Percentiles rank a stretch among this genome's conserved stretches.
phyloP scores from a whole-genome alignment of 1,140 invertebrate species.

The Euwallacea similis region DNA sequence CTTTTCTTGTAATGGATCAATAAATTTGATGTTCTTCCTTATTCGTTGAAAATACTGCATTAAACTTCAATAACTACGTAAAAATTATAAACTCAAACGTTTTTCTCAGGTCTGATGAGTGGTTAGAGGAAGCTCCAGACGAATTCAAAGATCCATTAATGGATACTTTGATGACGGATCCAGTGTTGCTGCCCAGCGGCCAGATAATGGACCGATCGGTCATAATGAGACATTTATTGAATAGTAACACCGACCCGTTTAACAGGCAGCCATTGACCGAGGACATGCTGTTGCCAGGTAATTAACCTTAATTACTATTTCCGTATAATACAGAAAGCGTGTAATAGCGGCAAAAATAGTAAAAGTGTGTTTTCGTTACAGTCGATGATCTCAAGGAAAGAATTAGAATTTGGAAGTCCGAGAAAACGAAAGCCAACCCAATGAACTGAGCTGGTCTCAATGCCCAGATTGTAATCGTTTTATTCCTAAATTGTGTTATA shows the following conservation, averaged over 20 bases:
- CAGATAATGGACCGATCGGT: conserved; percentile 94
- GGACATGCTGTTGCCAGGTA: conserved; percentile 81
- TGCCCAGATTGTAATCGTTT: conserved; percentile 1
- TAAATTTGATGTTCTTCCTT: neutral
- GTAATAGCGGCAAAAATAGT: neutral
- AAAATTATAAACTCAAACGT: neutral
- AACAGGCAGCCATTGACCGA: conserved; percentile 90
- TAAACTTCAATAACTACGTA: neutral
- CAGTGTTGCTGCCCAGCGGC: conserved; percentile 90
- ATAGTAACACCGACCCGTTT: conserved; percentile 96
- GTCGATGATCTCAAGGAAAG: conserved; percentile 48
- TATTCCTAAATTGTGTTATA: conserved; percentile 25
- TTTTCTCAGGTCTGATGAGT: conserved; percentile 68
- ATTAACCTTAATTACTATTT: conserved; percentile 21
- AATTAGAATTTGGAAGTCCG: conserved; percentile 49
- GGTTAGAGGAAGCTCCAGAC: conserved; percentile 94
- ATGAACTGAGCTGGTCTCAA: conserved; percentile 22
- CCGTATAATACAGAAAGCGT: neutral
- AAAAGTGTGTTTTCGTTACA: conserved; percentile 37
- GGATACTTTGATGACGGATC: conserved; percentile 97
- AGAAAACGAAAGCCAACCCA: conserved; percentile 40
- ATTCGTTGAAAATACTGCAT: too few species aligned
- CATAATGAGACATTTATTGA: conserved; percentile 91
- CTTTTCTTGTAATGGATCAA: neutral
- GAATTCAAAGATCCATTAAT: conserved; percentile 97